phyloP scores from a whole-genome alignment of 2,113 vertebrate species.

The Prunella himalayana region DNA sequence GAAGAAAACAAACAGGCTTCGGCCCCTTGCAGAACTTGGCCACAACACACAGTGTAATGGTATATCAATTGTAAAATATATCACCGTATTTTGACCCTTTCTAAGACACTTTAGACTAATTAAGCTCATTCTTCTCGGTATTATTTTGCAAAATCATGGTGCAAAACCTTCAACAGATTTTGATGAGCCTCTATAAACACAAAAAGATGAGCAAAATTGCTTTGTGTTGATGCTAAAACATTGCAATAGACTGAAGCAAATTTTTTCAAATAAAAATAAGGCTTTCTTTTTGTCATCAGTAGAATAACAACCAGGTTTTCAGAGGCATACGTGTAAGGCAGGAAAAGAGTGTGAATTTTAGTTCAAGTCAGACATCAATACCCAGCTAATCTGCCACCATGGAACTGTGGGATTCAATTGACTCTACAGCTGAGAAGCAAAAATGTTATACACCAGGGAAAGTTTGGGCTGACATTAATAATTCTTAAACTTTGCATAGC shows the following conservation, averaged over 20 bases:
- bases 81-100: background rate
- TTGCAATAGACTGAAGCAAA: background rate
- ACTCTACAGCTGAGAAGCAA: background rate
- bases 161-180: background rate
- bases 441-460: background rate
- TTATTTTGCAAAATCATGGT: background rate
- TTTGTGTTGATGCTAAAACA: background rate
- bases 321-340: background rate
- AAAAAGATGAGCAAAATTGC: background rate
- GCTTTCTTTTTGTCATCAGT: background rate
- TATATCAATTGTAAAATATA: background rate
- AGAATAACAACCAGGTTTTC: background rate
- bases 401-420: background rate
- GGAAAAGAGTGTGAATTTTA: background rate
- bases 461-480: background rate
- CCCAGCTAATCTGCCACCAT: background rate
- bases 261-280: background rate
- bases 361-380: background rate
- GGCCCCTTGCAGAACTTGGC: background rate
- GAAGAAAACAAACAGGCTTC: background rate
- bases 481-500: background rate
- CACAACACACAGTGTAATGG: accelerated
- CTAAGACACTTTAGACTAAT: background rate
- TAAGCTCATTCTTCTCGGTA: background rate
- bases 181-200: background rate